Conservation (phyloP, 2,797 vertebrate genomes). For the Tympanoctomys barrerae region DNA sequence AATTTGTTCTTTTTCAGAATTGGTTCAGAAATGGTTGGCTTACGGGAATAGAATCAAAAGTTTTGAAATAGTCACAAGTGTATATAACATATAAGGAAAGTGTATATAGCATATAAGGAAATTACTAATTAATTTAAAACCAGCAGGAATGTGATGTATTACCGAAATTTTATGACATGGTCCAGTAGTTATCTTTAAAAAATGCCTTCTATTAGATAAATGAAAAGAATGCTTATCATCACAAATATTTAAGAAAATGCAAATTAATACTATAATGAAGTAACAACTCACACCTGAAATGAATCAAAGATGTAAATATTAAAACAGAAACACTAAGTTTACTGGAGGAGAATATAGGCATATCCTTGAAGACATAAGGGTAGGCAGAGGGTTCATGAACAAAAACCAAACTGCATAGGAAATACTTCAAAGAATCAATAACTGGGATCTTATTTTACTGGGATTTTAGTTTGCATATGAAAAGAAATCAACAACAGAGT, state of each 20-base stretch:
- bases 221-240: not conserved
- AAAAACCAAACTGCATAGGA: no score
- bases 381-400: no score
- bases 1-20: constrained; percentile 8
- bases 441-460: no score
- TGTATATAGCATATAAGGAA: constrained; percentile 1
- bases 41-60: constrained; percentile 19
- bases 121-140: constrained; percentile 54
- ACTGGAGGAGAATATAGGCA: no score
- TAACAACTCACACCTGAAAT: not conserved
- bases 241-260: not conserved
- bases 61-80: constrained; percentile 12
- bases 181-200: not conserved
- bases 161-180: not conserved
- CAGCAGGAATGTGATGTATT: not conserved
- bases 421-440: no score
- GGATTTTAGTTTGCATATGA: no score
- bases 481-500: no score
- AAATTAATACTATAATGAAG: not conserved
- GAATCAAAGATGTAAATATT: no score
- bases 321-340: no score
- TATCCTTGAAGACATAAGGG: no score
- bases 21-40: constrained; percentile 27
- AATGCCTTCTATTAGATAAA: not conserved
- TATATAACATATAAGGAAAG: not conserved